Base-by-base conservation (phyloP, 2,888 invertebrate species). In the Microplitis deprimator region DNA sequence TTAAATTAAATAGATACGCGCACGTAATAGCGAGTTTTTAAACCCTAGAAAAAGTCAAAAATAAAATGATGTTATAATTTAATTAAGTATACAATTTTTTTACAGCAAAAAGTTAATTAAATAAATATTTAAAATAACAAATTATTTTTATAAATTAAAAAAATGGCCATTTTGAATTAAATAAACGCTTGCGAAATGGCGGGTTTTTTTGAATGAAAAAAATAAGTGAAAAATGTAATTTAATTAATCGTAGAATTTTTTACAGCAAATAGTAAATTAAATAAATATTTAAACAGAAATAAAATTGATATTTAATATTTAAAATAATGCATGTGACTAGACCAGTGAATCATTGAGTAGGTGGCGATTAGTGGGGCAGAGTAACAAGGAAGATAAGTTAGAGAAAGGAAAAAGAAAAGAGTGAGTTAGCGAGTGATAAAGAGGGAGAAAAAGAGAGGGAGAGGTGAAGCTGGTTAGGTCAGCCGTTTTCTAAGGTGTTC, bases 391-490 rank as follows among this genome's bases (percentile, higher is more conserved):
- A 62, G n/a, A 62, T 16, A 72, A 17, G 16, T 67, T 77, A 79
- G 68, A 70, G 70, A 68, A 73, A 78, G 79, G 68, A 80, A 73
- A 75, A 70, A 72, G 65, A 77, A 81, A 79, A 77, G 80, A 80
- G 78, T 73, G 80, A 79, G 76, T 75, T 77, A 73, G 72, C 68
- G 60, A 74, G 61, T 39, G 20, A 50, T 29, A 76, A 75, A 50
- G 50, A 73, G 62, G 60, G 61, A 65, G 68, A 77, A 70, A 67
- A 62, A 65, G 13, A 38, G 50, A 71, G 61, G 64, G 59, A 50
- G 68, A 72, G 60, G 79, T 70, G 68, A 64, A 60, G 73, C 73
- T 64, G 60, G 76, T 64, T 74, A 60, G 77, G 77, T 72, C 70
- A 76, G 61, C 65, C 73, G 76, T 77, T 65, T 68, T 75, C 39